Base-by-base conservation (phyloP, 92 coral and sea anemone genomes). In the Paragorgia papillata region DNA sequence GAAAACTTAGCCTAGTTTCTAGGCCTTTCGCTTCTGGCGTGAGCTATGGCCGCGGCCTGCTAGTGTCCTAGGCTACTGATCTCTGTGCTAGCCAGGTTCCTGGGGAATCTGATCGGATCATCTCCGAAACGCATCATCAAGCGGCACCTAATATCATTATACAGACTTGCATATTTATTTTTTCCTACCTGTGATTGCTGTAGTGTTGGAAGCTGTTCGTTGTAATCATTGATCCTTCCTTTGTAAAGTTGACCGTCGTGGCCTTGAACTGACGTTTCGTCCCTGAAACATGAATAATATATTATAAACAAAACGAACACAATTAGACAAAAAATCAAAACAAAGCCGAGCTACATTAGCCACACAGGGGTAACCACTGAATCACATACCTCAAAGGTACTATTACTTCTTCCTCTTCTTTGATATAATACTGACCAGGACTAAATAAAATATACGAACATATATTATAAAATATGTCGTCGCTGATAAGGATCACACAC, bases 161-260 rank as follows among this genome's bases (percentile, higher is more conserved):
- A n/a, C n/a, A n/a, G n/a, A n/a, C n/a, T n/a, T n/a, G n/a, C n/a
- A n/a, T n/a, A n/a, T n/a, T n/a, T n/a, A n/a, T n/a, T 10, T 37
- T 37, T 37, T 37, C 43, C 10, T 53, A 71, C 78, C 78, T 71
- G 30, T 7, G 29, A 3, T 57, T 75, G 80, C 17, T 75, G 85
- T 20, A 86, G 82, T 27, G 85, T 87, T 19, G 88, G 88, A 24
- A 83, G 75, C 61, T 89, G 90, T 44, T 82, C 84, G 19, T 15
- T 73, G 4, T 62, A 78, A n/a, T 84, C 91, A 20, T 90, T 95
- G 43, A 82, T 50, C 32, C 97, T 73, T 19, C 99, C 99, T 73
- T 89, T 95, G 90, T 95, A 95, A 26, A 95, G 85, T 22, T 95
- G 99, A 0, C 99, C 99, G 68, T 95, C 96, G 19, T 91, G 90